Evolutionary conservation across 2,888 invertebrate genomes (phyloP).

Genomic region (Siphonodentalium dalli): DNA sequence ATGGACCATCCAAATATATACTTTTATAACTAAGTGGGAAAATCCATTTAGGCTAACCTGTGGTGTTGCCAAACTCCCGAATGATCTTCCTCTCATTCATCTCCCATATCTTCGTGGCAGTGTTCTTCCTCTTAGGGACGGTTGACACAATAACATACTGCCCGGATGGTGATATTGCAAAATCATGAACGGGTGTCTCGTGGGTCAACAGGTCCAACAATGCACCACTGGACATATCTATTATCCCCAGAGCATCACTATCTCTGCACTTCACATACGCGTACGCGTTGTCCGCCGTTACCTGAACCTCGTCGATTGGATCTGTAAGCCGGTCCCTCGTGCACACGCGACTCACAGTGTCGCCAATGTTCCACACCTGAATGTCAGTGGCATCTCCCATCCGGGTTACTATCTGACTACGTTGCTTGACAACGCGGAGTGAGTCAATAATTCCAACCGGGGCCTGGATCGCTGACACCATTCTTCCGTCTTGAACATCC

Average conservation of each 20-base stretch:
- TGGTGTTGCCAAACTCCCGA: conserved; percentile 54
- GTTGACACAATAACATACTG: conserved; percentile 53
- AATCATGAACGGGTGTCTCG: conserved; percentile 46
- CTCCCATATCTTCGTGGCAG: conserved; percentile 58
- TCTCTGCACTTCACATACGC: conserved; percentile 51
- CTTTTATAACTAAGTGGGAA: too few relatives aligned
- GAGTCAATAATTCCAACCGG: conserved; percentile 58
- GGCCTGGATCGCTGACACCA: conserved; percentile 53
- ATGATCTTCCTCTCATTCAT: conserved; percentile 50
- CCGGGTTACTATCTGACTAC: conserved; percentile 53
- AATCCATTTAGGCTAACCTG: too few relatives aligned
- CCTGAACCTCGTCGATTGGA: conserved; percentile 46
- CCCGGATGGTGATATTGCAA: conserved; percentile 54
- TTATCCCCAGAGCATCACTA: conserved; percentile 61
- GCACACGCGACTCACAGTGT: conserved; percentile 51
- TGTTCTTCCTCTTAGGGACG: conserved; percentile 37
- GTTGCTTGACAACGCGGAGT: conserved; percentile 43
- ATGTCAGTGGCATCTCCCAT: conserved; percentile 39
- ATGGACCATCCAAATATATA: too few relatives aligned
- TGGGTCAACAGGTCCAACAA: conserved; percentile 62
- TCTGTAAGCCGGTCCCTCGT: conserved; percentile 56
- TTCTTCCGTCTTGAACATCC: conserved; percentile 42
- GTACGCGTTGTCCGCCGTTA: conserved; percentile 42
- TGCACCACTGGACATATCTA: conserved; percentile 57
- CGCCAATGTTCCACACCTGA: conserved; percentile 58